Evolutionary conservation across 2,888 invertebrate genomes (phyloP).

Genomic region (Caenorhabditis parvicauda): DNA sequence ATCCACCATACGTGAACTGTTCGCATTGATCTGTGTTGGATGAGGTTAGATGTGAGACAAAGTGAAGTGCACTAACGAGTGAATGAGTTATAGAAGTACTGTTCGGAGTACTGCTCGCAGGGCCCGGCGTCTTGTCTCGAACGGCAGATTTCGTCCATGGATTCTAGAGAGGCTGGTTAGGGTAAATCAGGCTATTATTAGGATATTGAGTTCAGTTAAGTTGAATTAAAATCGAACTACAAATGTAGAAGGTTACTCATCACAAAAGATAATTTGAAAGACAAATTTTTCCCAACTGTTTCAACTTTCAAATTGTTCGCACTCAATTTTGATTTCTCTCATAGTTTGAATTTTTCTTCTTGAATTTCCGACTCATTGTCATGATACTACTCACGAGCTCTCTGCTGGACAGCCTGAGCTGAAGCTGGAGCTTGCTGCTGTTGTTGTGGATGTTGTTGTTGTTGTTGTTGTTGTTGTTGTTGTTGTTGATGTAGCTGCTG

Average conservation of each 20-base stretch:
- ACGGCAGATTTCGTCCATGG: conserved; percentile 49
- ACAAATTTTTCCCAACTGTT: too few relatives aligned
- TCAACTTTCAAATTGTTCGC: too few relatives aligned
- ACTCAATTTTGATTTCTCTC: background rate
- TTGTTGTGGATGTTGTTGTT: conserved; percentile 2
- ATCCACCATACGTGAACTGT: conserved; percentile 57
- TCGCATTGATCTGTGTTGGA: conserved; percentile 30
- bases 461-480: conserved; percentile 10
- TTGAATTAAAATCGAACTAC: too few relatives aligned
- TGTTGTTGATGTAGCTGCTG: conserved; percentile 2
- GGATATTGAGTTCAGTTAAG: too few relatives aligned
- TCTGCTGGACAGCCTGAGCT: conserved; percentile 7
- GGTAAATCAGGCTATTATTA: too few relatives aligned
- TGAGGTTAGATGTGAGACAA: background rate
- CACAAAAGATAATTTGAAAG: too few relatives aligned
- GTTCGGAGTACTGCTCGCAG: conserved; percentile 76
- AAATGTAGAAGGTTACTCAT: too few relatives aligned
- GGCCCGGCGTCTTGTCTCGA: conserved; percentile 70
- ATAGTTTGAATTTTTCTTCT: too few relatives aligned
- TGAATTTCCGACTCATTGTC: conserved; percentile 1
- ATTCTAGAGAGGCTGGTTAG: conserved; percentile 7
- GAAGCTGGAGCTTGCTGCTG: conserved; percentile 3
- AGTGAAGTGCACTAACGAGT: background rate
- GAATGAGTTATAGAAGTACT: conserved; percentile 40
- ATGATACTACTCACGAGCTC: conserved; percentile 1